Percentiles rank a stretch among this genome's conserved stretches.
phyloP scores from a whole-genome alignment of 2,888 invertebrate species.

The Ferrisia virgata region DNA sequence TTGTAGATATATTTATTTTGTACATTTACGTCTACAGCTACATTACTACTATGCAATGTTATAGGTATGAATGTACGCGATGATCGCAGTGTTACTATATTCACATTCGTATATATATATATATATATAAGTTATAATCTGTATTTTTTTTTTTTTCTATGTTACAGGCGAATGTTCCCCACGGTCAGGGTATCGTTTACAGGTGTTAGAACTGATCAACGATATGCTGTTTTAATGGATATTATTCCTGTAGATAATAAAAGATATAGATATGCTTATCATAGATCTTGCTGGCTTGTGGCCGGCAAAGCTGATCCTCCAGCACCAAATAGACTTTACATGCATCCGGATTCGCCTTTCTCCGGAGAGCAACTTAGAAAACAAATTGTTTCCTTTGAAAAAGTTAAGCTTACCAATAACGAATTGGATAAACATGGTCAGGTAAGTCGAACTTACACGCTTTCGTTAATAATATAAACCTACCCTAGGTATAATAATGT shows the following conservation, averaged over 20 bases:
- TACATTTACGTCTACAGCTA: no score
- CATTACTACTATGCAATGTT: no score
- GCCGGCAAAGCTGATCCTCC: slow-evolving; percentile 80
- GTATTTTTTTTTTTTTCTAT: neutral
- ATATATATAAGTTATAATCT: neutral
- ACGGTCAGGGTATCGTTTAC: slow-evolving; percentile 72
- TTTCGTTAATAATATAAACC: neutral
- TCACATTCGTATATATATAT: no score
- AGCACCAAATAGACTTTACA: slow-evolving; percentile 67
- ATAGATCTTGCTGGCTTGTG: slow-evolving; percentile 76
- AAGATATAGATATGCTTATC: slow-evolving; percentile 76
- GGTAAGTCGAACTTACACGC: slow-evolving; percentile 56
- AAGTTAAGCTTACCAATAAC: slow-evolving; percentile 80
- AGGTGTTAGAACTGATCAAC: slow-evolving; percentile 63
- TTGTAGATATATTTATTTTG: no score
- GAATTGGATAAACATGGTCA: slow-evolving; percentile 76
- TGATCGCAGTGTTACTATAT: no score
- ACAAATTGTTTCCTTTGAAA: slow-evolving; percentile 78
- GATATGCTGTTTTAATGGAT: slow-evolving; percentile 74
- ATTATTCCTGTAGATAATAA: slow-evolving; percentile 78
- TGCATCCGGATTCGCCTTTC: slow-evolving; percentile 78
- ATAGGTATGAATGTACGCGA: no score
- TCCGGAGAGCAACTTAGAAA: slow-evolving; percentile 73
- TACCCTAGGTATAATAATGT: neutral
- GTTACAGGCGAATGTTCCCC: slow-evolving; percentile 76